Base-by-base conservation (phyloP, 2,797 vertebrate genomes). In the Oryzias sinensis region DNA sequence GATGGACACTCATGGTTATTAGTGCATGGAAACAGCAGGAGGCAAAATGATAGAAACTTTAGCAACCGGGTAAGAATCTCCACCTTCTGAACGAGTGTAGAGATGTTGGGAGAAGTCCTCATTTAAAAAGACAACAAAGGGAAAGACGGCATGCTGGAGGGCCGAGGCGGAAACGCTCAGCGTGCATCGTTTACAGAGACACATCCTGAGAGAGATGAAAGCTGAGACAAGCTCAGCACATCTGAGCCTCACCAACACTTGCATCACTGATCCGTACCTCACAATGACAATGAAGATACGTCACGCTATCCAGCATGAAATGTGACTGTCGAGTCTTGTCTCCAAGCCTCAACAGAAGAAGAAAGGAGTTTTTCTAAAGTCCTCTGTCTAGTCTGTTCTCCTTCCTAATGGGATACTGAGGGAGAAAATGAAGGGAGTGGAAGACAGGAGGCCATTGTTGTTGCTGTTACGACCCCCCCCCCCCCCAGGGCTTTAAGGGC, bases 381-480 rank as follows among this genome's bases (percentile, higher is more conserved):
- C 9, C 33, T 37, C 33, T 29, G 27, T 29, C 27, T 29, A 6
- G 27, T 29, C 27, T 29, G 27, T 7, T 29, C 27, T 6, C 27
- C 6, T 29, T 29, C 27, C 27, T 37, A 65, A 65, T 59, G 53
- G 61, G 76, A 20, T 22, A 33, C 53, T 54, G 43, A 66, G 56
- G 48, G 61, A 77, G 81, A 89, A 86, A 90, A 88, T 86, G 75
- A 17, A 56, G 44, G 24, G 44, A 16, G 63, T 27, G 37, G 15
- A 61, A 57, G 71, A 80, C 79, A 79, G 68, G 73, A 66, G 56
- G 69, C 82, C 74, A 86, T 86, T 86, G 87, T 88, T 88, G 53
- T 79, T 74, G 33, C 33, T 9, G 48, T 80, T 79, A 74, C 47
- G 62, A 77, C 77, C 64, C 79, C 84, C 78, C 13, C 2, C 20